phyloP scores from a whole-genome alignment of 2,888 invertebrate species.

The Pogonocherus hispidulus region DNA sequence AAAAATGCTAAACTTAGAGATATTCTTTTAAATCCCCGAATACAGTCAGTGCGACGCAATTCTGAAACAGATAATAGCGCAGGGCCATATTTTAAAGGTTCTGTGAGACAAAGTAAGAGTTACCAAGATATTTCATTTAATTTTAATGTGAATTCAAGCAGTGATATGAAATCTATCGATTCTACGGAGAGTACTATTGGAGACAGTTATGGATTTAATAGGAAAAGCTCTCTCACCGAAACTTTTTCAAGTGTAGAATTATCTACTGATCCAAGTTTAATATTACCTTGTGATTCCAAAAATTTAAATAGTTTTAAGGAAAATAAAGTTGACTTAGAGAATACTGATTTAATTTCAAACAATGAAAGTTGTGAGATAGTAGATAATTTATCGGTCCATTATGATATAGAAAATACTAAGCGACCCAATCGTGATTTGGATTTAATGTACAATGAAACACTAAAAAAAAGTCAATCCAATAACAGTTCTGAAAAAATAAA shows the following conservation, averaged over 20 bases:
- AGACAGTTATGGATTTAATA: not conserved
- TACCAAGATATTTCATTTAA: conserved; percentile 54
- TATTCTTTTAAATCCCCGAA: conserved; percentile 47
- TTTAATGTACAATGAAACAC: conserved; percentile 25
- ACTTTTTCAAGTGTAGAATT: conserved; percentile 51
- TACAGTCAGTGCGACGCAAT: conserved; percentile 36
- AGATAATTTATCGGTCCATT: not conserved
- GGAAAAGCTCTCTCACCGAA: conserved; percentile 31
- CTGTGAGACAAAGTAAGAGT: conserved; percentile 49
- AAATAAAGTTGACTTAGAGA: not conserved
- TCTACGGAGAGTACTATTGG: not conserved
- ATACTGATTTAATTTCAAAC: not conserved
- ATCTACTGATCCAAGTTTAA: conserved; percentile 47
- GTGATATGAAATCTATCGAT: not conserved
- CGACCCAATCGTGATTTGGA: conserved; percentile 13
- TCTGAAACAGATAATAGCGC: conserved; percentile 23
- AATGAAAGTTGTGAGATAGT: not conserved
- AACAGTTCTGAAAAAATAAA: no score
- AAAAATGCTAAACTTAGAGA: conserved; percentile 53
- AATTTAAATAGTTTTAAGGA: conserved; percentile 2
- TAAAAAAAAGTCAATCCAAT: conserved; percentile 3
- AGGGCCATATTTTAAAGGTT: not conserved
- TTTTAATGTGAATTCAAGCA: conserved; percentile 35
- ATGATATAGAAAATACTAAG: not conserved
- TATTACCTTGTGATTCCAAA: conserved; percentile 28